Conservation (phyloP, 1,140 invertebrate species). For the Diorhabda carinulata region DNA sequence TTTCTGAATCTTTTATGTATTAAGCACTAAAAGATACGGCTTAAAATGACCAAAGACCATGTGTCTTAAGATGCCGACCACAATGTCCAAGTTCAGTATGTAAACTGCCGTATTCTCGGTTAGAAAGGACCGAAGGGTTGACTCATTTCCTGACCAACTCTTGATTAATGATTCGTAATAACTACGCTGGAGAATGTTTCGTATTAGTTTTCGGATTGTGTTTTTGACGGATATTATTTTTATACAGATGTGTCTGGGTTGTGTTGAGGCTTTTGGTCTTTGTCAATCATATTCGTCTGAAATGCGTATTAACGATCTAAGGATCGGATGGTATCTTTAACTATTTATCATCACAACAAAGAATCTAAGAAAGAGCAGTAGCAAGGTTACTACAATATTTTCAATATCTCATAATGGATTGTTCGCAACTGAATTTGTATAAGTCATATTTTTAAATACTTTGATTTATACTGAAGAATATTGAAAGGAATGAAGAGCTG, state of each 20-base stretch:
- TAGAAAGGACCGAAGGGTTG: slow-evolving; percentile 45
- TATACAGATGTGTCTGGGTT: slow-evolving; percentile 23
- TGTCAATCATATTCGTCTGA: slow-evolving; percentile 17
- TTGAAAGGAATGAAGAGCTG: too few relatives aligned
- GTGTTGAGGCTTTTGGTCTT: slow-evolving; percentile 6
- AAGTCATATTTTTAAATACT: too few relatives aligned
- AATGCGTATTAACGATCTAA: slow-evolving; percentile 15
- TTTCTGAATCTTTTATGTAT: slow-evolving; percentile 35
- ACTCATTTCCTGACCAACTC: slow-evolving; percentile 48
- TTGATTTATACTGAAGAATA: too few relatives aligned
- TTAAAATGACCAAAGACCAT: slow-evolving; percentile 27
- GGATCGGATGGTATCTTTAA: background rate
- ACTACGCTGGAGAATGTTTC: slow-evolving; percentile 38
- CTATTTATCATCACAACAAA: background rate
- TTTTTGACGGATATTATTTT: slow-evolving; percentile 36
- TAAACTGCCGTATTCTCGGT: slow-evolving; percentile 43
- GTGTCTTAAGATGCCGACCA: slow-evolving; percentile 38
- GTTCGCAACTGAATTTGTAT: too few relatives aligned
- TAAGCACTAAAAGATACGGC: slow-evolving; percentile 21
- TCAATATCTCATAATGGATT: too few relatives aligned
- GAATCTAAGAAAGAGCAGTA: background rate
- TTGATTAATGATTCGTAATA: slow-evolving; percentile 50
- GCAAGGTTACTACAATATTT: background rate
- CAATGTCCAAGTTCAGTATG: slow-evolving; percentile 42
- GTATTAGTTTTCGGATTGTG: slow-evolving; percentile 38